Evolutionary conservation across 2,888 invertebrate species (phyloP).

Genomic region (Drosophila greeni): DNA sequence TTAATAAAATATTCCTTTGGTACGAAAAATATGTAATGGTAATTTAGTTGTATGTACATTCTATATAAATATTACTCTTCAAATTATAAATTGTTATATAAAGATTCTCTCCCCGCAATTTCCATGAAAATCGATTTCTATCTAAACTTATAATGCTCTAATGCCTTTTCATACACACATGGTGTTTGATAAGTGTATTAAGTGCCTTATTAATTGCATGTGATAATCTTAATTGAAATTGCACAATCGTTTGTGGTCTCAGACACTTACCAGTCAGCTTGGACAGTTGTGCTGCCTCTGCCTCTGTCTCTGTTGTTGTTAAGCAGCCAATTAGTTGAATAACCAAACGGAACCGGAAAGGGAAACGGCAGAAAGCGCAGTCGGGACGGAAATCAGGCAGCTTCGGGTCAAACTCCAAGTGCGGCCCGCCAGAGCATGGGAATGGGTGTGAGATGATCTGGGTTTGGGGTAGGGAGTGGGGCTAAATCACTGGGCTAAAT

Average conservation of each 20-base stretch:
- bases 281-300: constrained; percentile 45
- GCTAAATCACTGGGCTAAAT: constrained; percentile 68
- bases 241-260: constrained; percentile 54
- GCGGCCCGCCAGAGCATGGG: not conserved
- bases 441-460: constrained; percentile 1
- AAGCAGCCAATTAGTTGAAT: constrained; percentile 68
- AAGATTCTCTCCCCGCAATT: not conserved
- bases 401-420: constrained; percentile 12
- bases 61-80: not conserved
- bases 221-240: constrained; percentile 64
- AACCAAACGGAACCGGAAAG: constrained; percentile 31
- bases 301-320: constrained; percentile 41
- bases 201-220: constrained; percentile 42
- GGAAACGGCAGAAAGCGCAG: constrained; percentile 28
- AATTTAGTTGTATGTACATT: not conserved
- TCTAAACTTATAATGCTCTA: constrained; percentile 4
- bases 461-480: constrained; percentile 19
- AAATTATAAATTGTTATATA: not conserved
- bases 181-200: constrained; percentile 36
- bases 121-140: constrained; percentile 4
- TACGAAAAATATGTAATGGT: too few species aligned
- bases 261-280: constrained; percentile 40
- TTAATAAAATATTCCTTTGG: too few species aligned
- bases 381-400: constrained; percentile 29
- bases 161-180: constrained; percentile 1